Base-by-base conservation (phyloP, 2,797 vertebrate species). In the Danio albolineatus region DNA sequence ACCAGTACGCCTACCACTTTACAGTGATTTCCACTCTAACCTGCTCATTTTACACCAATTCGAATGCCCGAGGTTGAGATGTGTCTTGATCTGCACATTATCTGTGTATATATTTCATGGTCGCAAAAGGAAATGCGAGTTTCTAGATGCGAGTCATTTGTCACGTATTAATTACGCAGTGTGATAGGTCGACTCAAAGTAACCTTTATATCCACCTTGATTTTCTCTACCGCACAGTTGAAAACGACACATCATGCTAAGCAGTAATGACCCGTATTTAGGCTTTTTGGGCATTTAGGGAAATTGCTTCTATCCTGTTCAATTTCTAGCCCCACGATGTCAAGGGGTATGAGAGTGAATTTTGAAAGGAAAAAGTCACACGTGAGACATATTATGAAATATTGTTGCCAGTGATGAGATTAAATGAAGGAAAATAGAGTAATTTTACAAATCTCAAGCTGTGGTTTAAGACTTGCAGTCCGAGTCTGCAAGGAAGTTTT, bases 121-220 rank as follows among this genome's bases (percentile, higher is more conserved):
- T 91, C 89, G 83, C 85, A 62, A 80, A 89, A 85, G 85, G 80
- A 86, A 85, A 84, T 82, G 86, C 10, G 4, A 48, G 67, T 43
- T 69, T 88, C 80, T 87, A 90, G 90, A 91, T 92, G 89, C 85
- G 80, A 78, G 86, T 90, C 90, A 91, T 94, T 94, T 92, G 90
- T 92, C 91, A 91, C 85, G 70, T 86, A 89, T 94, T 90, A 92
- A 92, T 93, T 91, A 94, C 94, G 91, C 87, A 92, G 80, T 75
- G 49, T 62, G 49, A 65, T 65, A 53, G 73, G 76, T 16, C 67
- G n/a, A 41, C 49, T 70, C 4, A 21, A 44, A 49, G 49, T 41
- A 70, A 67, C 71, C 43, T 73, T 39, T 61, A 0, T 49, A 19
- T 28, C 28, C 28, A 39, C 54, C 51, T 44, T 54, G 13, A 49